These are phyloP conservation scores for Pycnonotus jocosus DNA, from an alignment of 2,113 vertebrate genomes.

Conservation along the genomic window DNA sequence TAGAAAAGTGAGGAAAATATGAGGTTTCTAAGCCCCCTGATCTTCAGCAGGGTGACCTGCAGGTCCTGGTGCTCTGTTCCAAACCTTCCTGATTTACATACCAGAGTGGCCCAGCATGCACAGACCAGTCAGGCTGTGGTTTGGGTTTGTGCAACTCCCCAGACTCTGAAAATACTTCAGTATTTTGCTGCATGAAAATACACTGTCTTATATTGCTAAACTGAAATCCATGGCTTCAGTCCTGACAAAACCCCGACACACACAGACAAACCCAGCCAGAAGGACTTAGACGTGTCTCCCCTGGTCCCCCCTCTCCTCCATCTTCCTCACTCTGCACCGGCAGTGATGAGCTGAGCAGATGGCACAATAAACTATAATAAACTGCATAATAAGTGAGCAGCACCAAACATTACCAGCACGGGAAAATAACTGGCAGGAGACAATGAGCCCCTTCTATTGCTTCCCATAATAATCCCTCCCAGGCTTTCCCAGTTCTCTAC, in stretches of 20 bases:
- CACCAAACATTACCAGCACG: background rate
- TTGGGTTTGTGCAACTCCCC: background rate
- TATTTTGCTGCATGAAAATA: background rate
- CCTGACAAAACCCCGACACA: background rate
- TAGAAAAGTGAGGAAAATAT: background rate
- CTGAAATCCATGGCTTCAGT: background rate
- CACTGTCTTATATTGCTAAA: background rate
- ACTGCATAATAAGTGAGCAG: constrained; percentile 26
- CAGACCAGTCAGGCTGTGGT: background rate
- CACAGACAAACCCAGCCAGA: background rate
- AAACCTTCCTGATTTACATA: background rate
- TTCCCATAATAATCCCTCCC: constrained; percentile 21
- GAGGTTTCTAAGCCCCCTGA: background rate
- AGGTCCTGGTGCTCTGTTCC: fast-evolving
- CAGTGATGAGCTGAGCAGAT: constrained; percentile 44
- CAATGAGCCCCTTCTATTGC: background rate
- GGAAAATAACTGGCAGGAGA: constrained; percentile 39
- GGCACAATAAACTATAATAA: constrained; percentile 26
- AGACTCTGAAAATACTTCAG: background rate
- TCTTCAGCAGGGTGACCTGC: too few species aligned
- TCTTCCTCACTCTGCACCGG: background rate
- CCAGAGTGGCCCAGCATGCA: background rate
- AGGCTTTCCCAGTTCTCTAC: background rate
- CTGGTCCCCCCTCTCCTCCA: background rate
- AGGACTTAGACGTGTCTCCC: background rate